Evolutionary conservation across 2,113 vertebrate species (phyloP).

Genomic region (Verasper variegatus): DNA sequence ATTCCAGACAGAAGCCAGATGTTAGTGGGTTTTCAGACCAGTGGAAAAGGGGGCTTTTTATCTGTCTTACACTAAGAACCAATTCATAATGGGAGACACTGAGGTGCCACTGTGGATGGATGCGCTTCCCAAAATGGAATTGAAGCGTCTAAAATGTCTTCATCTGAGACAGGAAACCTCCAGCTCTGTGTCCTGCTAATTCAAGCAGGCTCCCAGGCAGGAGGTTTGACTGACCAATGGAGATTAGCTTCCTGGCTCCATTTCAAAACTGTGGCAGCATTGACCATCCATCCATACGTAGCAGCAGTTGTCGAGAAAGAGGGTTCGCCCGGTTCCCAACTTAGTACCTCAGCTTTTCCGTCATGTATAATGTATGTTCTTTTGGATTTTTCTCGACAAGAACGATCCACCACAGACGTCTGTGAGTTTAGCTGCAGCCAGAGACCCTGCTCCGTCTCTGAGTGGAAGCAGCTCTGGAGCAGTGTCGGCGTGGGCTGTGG

Average conservation of each 20-base stretch:
- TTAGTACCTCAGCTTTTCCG: constrained; percentile 7
- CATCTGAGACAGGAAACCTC: constrained; percentile 11
- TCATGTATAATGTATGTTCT: background rate
- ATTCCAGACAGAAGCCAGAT: too few species aligned
- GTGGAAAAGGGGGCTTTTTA: background rate
- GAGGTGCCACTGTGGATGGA: constrained; percentile 9
- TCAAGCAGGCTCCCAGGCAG: constrained; percentile 40
- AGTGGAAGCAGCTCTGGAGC: constrained; percentile 37
- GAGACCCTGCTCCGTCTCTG: constrained; percentile 26
- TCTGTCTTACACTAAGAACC: background rate
- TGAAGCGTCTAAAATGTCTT: constrained; percentile 42
- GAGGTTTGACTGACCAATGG: constrained; percentile 33
- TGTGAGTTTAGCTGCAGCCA: constrained; percentile 31
- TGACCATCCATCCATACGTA: background rate
- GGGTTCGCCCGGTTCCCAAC: background rate
- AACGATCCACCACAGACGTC: constrained; percentile 11
- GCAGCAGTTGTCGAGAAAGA: constrained; percentile 43
- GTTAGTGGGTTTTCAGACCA: background rate
- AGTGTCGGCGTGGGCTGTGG: constrained; percentile 55
- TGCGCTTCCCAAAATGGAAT: constrained; percentile 7
- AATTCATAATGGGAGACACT: constrained; percentile 4
- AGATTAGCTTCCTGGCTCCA: constrained; percentile 52
- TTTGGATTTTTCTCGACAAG: background rate
- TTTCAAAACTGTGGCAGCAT: constrained; percentile 23
- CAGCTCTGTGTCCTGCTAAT: constrained; percentile 36